Evolutionary conservation across 2,888 invertebrate species (phyloP).

Genomic region (Nesidiocoris tenuis): DNA sequence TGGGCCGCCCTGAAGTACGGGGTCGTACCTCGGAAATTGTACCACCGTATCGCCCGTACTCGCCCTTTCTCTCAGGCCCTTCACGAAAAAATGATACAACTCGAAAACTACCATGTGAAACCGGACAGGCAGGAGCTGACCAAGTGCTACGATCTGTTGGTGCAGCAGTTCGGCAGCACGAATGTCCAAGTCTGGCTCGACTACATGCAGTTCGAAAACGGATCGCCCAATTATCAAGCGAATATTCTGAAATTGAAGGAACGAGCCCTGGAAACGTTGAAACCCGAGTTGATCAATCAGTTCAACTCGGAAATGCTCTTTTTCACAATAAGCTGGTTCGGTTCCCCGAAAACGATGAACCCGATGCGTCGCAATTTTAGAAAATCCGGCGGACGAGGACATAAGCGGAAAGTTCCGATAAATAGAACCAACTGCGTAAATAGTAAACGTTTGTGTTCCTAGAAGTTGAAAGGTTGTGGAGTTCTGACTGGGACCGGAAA

Average conservation of each 20-base stretch:
- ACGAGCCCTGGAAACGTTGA: background rate
- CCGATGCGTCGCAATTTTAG: background rate
- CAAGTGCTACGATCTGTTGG: background rate
- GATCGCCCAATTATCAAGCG: background rate
- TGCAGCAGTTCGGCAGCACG: slow-evolving; percentile 25
- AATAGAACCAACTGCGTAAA: too few relatives aligned
- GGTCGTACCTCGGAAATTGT: slow-evolving; percentile 9
- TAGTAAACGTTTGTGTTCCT: too few relatives aligned
- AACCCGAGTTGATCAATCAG: slow-evolving; percentile 25
- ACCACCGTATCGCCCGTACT: background rate
- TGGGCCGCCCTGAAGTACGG: slow-evolving; percentile 20
- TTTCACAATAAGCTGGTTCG: background rate
- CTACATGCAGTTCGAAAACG: slow-evolving; percentile 26
- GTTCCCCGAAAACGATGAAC: background rate
- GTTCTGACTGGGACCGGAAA: too few relatives aligned
- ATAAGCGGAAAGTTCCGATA: background rate
- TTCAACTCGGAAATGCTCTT: slow-evolving; percentile 25
- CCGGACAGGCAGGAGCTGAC: background rate
- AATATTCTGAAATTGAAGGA: slow-evolving; percentile 7
- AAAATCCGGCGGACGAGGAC: background rate
- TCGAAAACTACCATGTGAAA: slow-evolving; percentile 38
- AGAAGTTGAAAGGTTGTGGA: too few relatives aligned
- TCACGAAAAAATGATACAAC: slow-evolving; percentile 36
- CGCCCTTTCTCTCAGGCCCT: slow-evolving; percentile 14
- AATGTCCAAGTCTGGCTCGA: slow-evolving; percentile 17